Conservation (phyloP, 2,797 vertebrate genomes). For the Etheostoma nigrum region DNA sequence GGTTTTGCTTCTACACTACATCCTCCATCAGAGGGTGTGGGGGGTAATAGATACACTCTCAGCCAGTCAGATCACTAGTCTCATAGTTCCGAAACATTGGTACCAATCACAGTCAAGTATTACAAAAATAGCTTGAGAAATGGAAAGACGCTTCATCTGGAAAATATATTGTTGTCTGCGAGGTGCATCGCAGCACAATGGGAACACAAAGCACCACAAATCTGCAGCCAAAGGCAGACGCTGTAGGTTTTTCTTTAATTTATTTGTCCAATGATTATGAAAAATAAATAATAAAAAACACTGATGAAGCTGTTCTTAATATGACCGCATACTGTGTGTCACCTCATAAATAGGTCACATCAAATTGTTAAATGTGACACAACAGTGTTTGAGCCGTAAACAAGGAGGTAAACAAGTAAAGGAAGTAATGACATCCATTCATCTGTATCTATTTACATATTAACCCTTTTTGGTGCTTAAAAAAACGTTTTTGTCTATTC, state of each 20-base stretch:
- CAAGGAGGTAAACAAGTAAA: too few relatives aligned
- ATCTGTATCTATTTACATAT: too few relatives aligned
- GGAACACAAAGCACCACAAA: neutral
- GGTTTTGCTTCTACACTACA: neutral
- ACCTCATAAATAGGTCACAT: neutral
- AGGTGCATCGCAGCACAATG: neutral
- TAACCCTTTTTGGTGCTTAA: too few relatives aligned
- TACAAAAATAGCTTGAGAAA: neutral
- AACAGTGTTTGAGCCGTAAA: neutral
- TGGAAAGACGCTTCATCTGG: neutral
- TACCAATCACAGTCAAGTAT: neutral
- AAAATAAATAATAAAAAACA: neutral
- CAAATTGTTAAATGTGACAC: neutral
- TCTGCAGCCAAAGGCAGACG: slow-evolving; percentile 2
- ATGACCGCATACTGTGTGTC: neutral
- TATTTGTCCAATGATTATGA: neutral
- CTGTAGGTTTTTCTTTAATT: neutral
- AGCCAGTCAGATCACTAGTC: neutral
- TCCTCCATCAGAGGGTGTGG: neutral
- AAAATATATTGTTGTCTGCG: neutral
- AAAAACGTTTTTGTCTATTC: too few relatives aligned
- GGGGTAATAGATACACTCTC: neutral
- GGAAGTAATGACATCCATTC: neutral
- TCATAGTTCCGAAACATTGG: neutral
- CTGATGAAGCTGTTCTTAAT: neutral